Base-by-base conservation (phyloP, 2,113 vertebrate species). In the Hippopotamus amphibius region DNA sequence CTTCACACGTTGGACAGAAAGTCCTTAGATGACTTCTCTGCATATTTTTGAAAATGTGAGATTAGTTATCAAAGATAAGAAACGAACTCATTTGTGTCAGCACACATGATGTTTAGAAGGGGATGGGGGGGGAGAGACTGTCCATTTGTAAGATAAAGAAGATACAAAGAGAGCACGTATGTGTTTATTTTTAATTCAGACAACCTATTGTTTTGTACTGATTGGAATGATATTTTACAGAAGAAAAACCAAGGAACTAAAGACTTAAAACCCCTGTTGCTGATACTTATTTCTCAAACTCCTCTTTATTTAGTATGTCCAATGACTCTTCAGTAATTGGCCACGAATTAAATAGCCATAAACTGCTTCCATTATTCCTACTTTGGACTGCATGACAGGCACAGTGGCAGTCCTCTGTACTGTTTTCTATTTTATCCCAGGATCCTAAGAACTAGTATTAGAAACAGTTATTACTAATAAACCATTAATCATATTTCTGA, bases 41-140 rank as follows among this genome's bases (percentile, higher is more conserved):
- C 43, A 4, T 63, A 30, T 61, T 92, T 88, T 92, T 86, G 3
- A 92, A 50, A 57, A 55, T 63, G 41, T 76, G 30, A 83, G 17
- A 46, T 63, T 37, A 83, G 43, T 77, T 96, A 68, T 80, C 55
- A 74, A 84, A 95, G 87, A 41, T 68, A 80, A 79, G 41, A 96
- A 69, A 82, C 90, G 5, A 46, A 37, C 13, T 33, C 30, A 55
- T 71, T 86, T 94, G 81, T 74, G 46, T 82, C 80, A 76, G 63
- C 72, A 86, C 14, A 17, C 50, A 72, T 7, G 28, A 66, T 74
- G 0, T 80, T 26, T 65, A 55, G 53, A 69, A 61, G 77, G 37
- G 19, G 28, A 63, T 61, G 22, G 53, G 28, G 13, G 13, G 22
- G 48, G 48, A 90, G 15, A 66, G 37, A 79, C 48, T 86, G 21